phyloP scores from a whole-genome alignment of 2,113 vertebrate species.

The Tragelaphus strepsiceros region DNA sequence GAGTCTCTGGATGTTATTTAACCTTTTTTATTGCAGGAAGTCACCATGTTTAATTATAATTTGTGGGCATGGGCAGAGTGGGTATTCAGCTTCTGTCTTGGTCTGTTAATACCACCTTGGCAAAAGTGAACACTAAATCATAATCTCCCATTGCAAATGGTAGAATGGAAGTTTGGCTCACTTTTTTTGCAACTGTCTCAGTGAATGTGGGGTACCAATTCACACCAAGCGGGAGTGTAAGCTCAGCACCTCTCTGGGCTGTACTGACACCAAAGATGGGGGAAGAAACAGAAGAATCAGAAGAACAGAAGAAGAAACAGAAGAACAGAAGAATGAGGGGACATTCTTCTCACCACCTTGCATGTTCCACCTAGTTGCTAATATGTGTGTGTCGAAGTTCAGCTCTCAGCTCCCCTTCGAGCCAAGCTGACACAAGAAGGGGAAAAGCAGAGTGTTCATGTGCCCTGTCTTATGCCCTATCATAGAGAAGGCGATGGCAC shows the following conservation, averaged over 20 bases:
- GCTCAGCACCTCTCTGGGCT: not conserved
- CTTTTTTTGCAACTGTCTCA: not conserved
- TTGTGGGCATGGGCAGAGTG: not conserved
- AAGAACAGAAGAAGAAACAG: not conserved
- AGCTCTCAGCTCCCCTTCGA: not conserved
- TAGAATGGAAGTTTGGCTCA: not conserved
- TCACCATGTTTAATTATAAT: not conserved
- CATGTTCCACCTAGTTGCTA: not conserved
- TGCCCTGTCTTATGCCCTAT: not conserved
- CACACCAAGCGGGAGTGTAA: not conserved
- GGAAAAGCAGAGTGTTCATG: not conserved
- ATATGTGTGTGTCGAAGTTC: not conserved
- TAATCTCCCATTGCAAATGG: not conserved
- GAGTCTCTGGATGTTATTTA: not conserved
- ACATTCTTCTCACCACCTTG: not conserved
- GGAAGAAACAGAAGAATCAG: not conserved
- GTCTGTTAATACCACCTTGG: not conserved
- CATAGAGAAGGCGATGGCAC: not conserved
- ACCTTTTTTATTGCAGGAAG: not conserved
- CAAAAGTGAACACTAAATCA: not conserved
- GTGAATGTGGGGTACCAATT: not conserved
- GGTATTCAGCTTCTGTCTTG: not conserved
- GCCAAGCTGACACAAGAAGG: not conserved
- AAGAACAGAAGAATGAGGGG: not conserved
- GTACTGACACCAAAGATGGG: not conserved